Conservation (phyloP, 53 echinoderm and acorn worm genomes). For the Stichopus horrens region DNA sequence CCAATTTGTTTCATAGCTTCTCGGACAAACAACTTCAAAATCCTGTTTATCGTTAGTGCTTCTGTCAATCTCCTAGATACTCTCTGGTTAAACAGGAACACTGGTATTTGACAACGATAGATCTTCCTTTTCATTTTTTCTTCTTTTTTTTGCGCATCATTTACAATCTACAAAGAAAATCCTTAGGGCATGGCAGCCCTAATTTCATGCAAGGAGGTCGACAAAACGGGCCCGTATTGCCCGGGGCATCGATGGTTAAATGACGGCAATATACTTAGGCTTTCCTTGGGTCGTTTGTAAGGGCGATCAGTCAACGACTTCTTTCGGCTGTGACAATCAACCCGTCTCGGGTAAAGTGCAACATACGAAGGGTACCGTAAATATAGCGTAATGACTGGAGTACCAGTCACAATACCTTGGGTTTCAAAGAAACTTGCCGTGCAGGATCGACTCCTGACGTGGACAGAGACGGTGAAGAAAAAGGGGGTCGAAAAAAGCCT, state of each 20-base stretch:
- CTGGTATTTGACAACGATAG: too few species aligned
- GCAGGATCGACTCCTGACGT: too few species aligned
- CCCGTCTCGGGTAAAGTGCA: conserved; percentile 25
- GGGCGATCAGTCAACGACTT: conserved; percentile 29
- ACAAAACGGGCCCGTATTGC: not conserved
- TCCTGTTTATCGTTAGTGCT: too few species aligned
- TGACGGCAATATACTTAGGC: not conserved
- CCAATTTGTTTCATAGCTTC: too few species aligned
- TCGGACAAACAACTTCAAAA: too few species aligned
- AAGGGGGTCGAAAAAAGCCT: not conserved
- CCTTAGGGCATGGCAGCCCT: not conserved
- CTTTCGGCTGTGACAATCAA: conserved; percentile 29
- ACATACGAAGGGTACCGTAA: not conserved
- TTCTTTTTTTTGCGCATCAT: not conserved
- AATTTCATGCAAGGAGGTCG: not conserved
- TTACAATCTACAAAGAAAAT: not conserved
- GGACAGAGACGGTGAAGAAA: too few species aligned
- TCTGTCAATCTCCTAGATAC: too few species aligned
- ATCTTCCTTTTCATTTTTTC: not conserved
- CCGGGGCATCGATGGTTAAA: not conserved
- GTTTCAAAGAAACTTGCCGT: not conserved
- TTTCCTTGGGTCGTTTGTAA: conserved; percentile 18
- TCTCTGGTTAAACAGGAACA: too few species aligned
- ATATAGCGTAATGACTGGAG: not conserved
- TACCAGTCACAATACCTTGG: not conserved